A percentile compares a stretch with the other conserved stretches of the same genome.
Conservation (phyloP, 2,113 vertebrate genomes). For the Varanus komodoensis region DNA sequence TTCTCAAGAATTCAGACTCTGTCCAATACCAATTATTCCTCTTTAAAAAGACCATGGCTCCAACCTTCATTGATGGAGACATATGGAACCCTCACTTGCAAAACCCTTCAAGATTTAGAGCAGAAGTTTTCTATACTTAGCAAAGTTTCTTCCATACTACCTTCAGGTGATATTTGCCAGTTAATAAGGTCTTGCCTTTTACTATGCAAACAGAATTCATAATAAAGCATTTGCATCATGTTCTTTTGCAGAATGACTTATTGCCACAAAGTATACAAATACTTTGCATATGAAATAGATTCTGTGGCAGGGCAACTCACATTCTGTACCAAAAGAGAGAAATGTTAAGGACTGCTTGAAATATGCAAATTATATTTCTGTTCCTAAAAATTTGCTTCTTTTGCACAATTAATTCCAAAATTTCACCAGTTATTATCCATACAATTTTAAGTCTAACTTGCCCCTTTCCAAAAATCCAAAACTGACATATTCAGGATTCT, state of each 20-base stretch:
- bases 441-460: neutral
- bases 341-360: neutral
- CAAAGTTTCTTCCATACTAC: neutral
- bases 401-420: neutral
- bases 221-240: neutral
- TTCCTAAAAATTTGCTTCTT: neutral
- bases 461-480: neutral
- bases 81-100: neutral
- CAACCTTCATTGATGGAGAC: neutral
- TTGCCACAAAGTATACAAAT: neutral
- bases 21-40: neutral
- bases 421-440: neutral
- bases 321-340: neutral
- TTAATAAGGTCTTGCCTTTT: neutral
- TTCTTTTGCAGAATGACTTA: neutral
- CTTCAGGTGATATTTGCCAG: neutral
- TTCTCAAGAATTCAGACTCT: neutral
- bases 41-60: neutral
- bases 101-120: neutral
- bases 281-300: neutral
- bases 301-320: neutral
- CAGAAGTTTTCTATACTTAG: neutral
- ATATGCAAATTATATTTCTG: neutral
- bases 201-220: neutral
- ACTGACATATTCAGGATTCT: neutral